These are phyloP conservation scores for Drosophila kambysellisi DNA, from an alignment of 2,888 invertebrate species.

Conservation along the genomic window DNA sequence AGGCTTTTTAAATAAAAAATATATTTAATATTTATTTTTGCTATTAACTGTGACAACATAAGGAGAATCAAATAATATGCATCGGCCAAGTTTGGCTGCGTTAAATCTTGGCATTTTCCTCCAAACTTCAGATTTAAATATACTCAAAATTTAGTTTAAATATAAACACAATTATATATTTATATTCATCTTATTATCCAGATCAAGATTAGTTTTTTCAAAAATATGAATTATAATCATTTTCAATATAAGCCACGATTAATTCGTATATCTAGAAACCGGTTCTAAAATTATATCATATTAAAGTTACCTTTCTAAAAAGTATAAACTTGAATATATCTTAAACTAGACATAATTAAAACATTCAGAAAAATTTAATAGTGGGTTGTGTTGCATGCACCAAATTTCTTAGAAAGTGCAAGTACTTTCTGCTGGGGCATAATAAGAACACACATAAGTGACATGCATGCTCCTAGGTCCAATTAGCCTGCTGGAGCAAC, in stretches of 20 bases:
- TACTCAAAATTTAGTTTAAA: not conserved
- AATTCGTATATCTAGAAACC: not conserved
- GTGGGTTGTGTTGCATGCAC: not conserved
- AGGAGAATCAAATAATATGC: not conserved
- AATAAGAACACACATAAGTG: constrained; percentile 12
- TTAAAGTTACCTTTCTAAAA: not conserved
- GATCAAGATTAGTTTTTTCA: not conserved
- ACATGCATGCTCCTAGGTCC: constrained; percentile 2
- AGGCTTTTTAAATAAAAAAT: not conserved
- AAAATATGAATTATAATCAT: not conserved
- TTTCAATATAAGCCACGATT: not conserved
- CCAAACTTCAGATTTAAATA: too few species aligned
- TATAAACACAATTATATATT: not conserved
- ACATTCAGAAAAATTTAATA: not conserved
- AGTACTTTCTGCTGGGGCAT: constrained; percentile 7
- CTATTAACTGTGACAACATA: not conserved
- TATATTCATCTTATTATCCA: not conserved
- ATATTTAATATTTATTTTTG: not conserved
- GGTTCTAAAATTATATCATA: not conserved
- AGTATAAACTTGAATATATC: not conserved
- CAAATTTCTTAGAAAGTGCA: not conserved
- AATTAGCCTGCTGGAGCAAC: constrained; percentile 40
- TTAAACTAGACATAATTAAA: not conserved
- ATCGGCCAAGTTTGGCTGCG: not conserved
- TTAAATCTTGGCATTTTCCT: too few species aligned